Conservation (phyloP, 2,797 vertebrate species). For the Loris lydekkerianus region DNA sequence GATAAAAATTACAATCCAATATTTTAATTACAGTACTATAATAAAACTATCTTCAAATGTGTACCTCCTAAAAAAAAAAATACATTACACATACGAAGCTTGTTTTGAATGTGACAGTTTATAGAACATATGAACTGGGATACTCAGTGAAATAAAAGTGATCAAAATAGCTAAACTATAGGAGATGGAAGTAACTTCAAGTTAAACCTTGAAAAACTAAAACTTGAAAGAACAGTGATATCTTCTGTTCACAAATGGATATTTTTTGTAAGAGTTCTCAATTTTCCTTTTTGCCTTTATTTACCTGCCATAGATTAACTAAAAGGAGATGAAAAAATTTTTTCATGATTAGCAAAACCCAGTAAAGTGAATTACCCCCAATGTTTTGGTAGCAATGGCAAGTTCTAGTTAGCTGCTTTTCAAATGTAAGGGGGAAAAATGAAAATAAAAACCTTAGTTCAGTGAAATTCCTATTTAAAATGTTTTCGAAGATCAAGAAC, state of each 20-base stretch:
- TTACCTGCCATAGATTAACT: constrained; percentile 88
- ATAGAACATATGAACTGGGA: background rate
- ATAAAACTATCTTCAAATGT: background rate
- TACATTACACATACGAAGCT: background rate
- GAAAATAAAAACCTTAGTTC: background rate
- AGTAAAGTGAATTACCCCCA: background rate
- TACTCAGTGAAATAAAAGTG: background rate
- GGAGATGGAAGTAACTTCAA: background rate
- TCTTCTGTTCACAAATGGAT: constrained; percentile 91
- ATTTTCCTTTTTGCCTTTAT: too few relatives aligned
- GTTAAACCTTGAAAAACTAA: background rate
- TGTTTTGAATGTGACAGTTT: background rate
- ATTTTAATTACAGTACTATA: background rate
- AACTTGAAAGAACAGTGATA: constrained; percentile 75
- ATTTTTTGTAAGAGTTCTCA: constrained; percentile 89
- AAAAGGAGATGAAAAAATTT: constrained; percentile 46
- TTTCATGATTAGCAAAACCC: background rate
- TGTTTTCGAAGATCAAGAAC: background rate
- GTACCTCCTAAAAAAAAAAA: background rate
- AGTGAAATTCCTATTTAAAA: background rate
- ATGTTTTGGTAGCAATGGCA: background rate
- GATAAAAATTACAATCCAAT: background rate
- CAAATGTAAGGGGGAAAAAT: background rate
- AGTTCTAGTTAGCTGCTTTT: background rate
- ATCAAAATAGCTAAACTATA: background rate